Conservation (phyloP, 1,140 invertebrate species). For the Hestina assimilis region DNA sequence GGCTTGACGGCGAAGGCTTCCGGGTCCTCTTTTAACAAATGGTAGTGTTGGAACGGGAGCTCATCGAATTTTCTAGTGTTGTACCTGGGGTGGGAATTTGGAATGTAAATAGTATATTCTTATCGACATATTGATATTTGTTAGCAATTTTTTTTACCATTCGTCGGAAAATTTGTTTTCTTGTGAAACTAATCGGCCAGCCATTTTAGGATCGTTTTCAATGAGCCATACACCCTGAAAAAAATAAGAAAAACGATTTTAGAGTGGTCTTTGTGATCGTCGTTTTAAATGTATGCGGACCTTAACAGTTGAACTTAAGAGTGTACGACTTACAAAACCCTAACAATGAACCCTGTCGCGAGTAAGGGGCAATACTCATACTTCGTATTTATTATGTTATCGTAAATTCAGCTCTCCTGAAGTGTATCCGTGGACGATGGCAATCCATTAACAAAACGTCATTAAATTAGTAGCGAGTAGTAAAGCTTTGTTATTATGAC, state of each 20-base stretch:
- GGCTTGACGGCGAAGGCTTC: conserved; percentile 60
- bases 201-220: conserved; percentile 75
- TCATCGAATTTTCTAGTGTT: conserved; percentile 91
- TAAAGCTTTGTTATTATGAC: too few relatives aligned
- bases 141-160: conserved; percentile 41
- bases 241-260: background rate
- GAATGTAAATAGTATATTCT: background rate
- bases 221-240: conserved; percentile 79
- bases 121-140: background rate
- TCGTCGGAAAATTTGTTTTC: conserved; percentile 75
- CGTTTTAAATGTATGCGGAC: background rate
- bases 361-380: too few relatives aligned
- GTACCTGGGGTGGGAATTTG: conserved; percentile 75
- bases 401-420: too few relatives aligned
- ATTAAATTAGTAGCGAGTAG: too few relatives aligned
- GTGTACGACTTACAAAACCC: too few relatives aligned
- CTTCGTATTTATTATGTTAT: too few relatives aligned
- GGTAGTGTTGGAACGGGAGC: conserved; percentile 85
- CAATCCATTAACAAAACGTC: too few relatives aligned
- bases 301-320: too few relatives aligned
- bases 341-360: too few relatives aligned
- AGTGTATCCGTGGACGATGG: too few relatives aligned
- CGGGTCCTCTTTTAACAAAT: conserved; percentile 62
- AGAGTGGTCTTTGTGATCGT: too few relatives aligned
- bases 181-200: conserved; percentile 73